Evolutionary conservation across 2,888 invertebrate species (phyloP), one percentile per base, ranked within the genome.

Genomic region (Mythimna ferrago): DNA sequence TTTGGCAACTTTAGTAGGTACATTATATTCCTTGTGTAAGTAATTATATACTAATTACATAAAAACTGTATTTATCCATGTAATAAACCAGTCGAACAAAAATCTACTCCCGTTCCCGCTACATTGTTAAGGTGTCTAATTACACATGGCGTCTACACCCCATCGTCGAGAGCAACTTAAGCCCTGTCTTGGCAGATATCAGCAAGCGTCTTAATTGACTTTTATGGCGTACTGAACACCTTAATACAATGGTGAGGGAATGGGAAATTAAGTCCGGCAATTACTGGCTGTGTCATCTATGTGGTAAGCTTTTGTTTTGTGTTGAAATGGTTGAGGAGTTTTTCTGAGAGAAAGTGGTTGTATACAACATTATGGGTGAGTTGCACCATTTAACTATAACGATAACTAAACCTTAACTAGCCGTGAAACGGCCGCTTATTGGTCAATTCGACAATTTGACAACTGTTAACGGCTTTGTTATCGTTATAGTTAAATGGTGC

Each of bases 141-240:
- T 73, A 71, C 77, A 83, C 56, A 57, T 66, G 71, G 48, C 44
- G 58, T 57, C 53, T 41, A 51, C 80, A 61, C 64, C 71, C 76
- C 57, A 65, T 71, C 63, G 54, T 61, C 21, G 61, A 61, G 61
- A 61, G 61, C 41, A 44, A 58, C 66, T 66, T 82, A 83, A 82
- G 77, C 73, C 73, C 65, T 71, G 81, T 83, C 80, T 83, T 76
- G 60, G 73, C 68, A 73, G 77, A 81, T 83, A 81, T 71, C 81
- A 84, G 51, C 65, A 64, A 64, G 61, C 66, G 60, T 66, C 84
- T 82, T 82, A 77, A 71, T 83, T 77, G 73, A 71, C 69, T 83
- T 82, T 82, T 83, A 82, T 83, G 72, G 71, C 67, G 66, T 71
- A 72, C 81, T 76, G 76, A 81, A 75, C 80, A 81, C 75, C 83